These are phyloP conservation scores for Sceloporus tristichus DNA, from an alignment of 2,113 vertebrate species.

Conservation along the genomic window DNA sequence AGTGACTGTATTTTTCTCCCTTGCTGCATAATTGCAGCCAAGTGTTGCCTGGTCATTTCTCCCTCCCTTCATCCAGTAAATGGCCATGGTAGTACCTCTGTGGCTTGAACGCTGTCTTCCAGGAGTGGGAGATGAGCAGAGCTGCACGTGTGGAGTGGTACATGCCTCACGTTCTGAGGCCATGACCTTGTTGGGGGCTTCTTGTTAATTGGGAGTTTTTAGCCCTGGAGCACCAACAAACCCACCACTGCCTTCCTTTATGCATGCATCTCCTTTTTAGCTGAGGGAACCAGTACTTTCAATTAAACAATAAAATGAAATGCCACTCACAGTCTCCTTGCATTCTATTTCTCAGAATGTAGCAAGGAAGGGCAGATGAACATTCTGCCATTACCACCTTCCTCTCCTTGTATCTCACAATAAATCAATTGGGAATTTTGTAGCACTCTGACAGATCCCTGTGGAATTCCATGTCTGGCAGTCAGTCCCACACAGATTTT, in stretches of 20 bases:
- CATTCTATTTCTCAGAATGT: background rate
- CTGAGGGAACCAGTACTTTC: background rate
- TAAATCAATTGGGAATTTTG: background rate
- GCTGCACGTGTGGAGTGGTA: background rate
- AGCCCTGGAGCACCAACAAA: background rate
- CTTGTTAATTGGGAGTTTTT: background rate
- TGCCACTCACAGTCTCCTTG: background rate
- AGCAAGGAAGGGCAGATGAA: background rate
- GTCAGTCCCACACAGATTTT: background rate
- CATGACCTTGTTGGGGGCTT: background rate
- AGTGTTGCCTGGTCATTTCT: too few species aligned
- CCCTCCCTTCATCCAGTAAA: too few species aligned
- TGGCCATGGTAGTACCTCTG: too few species aligned
- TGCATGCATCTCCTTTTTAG: background rate
- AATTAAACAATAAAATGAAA: conserved; percentile 19
- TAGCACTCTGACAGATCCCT: background rate
- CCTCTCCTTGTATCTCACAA: background rate
- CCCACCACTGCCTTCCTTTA: background rate
- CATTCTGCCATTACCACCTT: background rate
- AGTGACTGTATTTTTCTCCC: too few species aligned
- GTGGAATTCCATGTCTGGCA: background rate
- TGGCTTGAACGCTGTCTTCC: too few species aligned
- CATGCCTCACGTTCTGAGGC: background rate
- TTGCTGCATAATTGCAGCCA: too few species aligned
- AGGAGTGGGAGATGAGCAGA: too few species aligned